A percentile compares a stretch with the other conserved stretches of the same genome.
These are phyloP conservation scores for Tetropium fuscum DNA, from an alignment of 2,888 invertebrate genomes.

Conservation along the genomic window DNA sequence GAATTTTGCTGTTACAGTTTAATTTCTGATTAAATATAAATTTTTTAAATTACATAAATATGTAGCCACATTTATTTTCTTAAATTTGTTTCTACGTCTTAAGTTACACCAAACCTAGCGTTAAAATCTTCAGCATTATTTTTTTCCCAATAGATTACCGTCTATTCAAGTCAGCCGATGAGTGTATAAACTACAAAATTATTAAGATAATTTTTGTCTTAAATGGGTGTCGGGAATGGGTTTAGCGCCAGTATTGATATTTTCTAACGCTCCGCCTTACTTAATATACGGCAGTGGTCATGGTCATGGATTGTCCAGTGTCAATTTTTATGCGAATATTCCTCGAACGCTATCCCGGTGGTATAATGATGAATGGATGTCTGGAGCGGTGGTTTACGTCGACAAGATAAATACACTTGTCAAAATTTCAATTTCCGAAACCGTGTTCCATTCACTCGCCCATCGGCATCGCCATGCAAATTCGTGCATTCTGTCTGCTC, in stretches of 20 bases:
- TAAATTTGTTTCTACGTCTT: no score
- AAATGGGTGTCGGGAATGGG: background rate
- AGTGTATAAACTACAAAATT: no score
- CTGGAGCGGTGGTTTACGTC: slow-evolving; percentile 52
- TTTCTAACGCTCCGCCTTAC: background rate
- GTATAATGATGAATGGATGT: slow-evolving; percentile 57
- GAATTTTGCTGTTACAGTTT: no score
- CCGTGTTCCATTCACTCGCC: slow-evolving; percentile 54
- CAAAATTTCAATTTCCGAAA: slow-evolving; percentile 65
- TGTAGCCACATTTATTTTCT: no score
- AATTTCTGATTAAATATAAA: no score
- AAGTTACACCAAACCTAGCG: no score
- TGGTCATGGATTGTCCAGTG: slow-evolving; percentile 18
- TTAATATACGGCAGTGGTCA: background rate
- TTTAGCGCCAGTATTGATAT: background rate
- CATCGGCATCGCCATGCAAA: slow-evolving; percentile 57
- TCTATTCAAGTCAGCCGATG: no score
- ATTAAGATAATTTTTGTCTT: no score
- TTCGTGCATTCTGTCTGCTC: slow-evolving; percentile 46
- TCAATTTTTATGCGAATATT: slow-evolving; percentile 38
- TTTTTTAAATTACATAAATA: no score
- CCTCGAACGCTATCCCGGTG: slow-evolving; percentile 32
- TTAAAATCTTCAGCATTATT: no score
- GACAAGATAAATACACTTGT: slow-evolving; percentile 64
- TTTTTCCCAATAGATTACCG: no score